Percentiles rank a stretch among this genome's conserved stretches.
phyloP scores from a whole-genome alignment of 2,888 invertebrate species.

The Sinelater perroti region DNA sequence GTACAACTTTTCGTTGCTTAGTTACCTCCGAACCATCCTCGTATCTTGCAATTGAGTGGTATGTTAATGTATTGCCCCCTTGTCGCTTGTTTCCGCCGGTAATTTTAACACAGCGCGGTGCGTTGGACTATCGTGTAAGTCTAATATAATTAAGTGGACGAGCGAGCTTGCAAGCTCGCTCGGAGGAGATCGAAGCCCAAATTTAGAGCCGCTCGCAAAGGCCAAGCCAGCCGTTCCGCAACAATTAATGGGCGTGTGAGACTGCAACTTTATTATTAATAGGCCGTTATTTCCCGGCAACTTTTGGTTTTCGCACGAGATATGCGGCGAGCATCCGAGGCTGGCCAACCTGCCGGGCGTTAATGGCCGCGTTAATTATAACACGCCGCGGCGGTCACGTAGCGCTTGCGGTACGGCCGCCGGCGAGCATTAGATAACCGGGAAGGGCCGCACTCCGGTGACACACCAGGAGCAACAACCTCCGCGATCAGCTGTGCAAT shows the following conservation, averaged over 20 bases:
- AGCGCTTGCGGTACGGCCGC: constrained; percentile 12
- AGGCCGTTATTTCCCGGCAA: background rate
- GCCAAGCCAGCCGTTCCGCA: background rate
- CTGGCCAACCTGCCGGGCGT: background rate
- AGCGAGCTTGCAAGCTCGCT: no score
- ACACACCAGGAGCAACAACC: constrained; percentile 35
- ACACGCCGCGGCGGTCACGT: constrained; percentile 8
- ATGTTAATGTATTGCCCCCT: no score
- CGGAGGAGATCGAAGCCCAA: no score
- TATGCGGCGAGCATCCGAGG: background rate
- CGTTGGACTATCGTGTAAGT: no score
- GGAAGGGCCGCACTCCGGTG: constrained; percentile 27
- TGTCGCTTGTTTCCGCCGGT: no score
- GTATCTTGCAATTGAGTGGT: no score
- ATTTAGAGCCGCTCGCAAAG: no score
- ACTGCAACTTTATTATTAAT: no score
- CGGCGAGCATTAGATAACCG: constrained; percentile 21
- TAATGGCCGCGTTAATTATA: constrained; percentile 11
- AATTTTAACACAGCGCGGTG: no score
- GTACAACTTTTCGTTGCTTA: no score
- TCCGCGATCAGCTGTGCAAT: constrained; percentile 31
- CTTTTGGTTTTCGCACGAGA: background rate
- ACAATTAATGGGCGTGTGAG: constrained; percentile 12
- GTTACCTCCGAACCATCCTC: no score
- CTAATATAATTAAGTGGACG: no score